Base-by-base conservation (phyloP, 2,113 vertebrate genomes). In the Danionella cerebrum region DNA sequence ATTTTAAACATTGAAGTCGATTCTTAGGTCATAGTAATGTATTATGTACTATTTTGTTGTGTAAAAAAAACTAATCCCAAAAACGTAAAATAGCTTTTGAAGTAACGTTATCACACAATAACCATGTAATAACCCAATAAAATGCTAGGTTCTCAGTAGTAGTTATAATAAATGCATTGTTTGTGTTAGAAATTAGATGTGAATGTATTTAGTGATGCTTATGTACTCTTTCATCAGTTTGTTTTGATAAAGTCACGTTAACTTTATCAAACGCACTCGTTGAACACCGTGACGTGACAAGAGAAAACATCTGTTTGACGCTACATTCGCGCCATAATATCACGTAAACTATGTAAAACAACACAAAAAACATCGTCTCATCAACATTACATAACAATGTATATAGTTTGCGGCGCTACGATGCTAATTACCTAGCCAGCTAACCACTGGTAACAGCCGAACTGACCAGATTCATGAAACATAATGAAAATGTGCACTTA, bases 391-490 rank as follows among this genome's bases (percentile, higher is more conserved):
- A 48, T 64, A 48, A 64, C n/a, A n/a, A n/a, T n/a, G n/a, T n/a
- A n/a, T n/a, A n/a, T 50, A 64, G 12, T 24, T 35, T 24, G 29
- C 19, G 42, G 33, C 13, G 58, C 58, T 62, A 33, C 41, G 19
- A 62, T 62, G 58, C 58, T 62, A 62, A 62, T 62, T 31, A 47
- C 58, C 14, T 62, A 62, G 58, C 58, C 42, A 31, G 58, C 58
- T 62, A 47, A 62, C 58, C 31, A 62, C 25, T 47, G 47, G 47
- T 35, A 25, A 45, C 25, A 45, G 11, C 58, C 45, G 16, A 47
- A 6, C 16, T 4, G 41, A 33, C 22, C 33, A 19, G 16, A 62
- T 62, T 62, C 12, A 22, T 29, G 6, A 31, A 39, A 62, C 14
- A 62, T 62, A 6, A 35, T 6, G 4, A 14, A 64, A 48, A 64